Conservation (phyloP, 2,797 vertebrate genomes). For the Catamblyrhynchus diadema region DNA sequence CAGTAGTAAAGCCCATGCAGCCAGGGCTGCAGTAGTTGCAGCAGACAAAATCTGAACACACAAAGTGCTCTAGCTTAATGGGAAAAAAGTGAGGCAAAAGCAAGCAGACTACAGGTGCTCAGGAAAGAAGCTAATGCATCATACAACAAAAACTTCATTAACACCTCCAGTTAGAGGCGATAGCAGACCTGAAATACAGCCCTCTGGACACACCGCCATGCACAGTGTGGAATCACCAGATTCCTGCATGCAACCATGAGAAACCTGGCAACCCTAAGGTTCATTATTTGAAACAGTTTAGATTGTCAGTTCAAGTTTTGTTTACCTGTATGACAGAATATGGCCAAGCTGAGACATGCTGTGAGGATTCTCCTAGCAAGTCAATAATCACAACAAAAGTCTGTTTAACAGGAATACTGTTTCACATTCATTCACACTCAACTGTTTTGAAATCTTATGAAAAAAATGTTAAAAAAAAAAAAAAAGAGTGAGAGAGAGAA, state of each 20-base stretch:
- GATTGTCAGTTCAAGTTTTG: background rate
- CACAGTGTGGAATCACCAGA: background rate
- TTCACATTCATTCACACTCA: background rate
- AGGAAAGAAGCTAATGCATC: background rate
- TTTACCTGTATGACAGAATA: background rate
- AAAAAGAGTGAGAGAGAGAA: fast-evolving
- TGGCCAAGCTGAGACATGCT: background rate
- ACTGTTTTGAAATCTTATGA: background rate
- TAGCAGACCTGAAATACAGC: background rate
- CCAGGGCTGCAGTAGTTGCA: background rate
- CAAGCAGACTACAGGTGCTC: background rate
- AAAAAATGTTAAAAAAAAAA: background rate
- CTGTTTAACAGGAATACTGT: background rate
- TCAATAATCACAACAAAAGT: background rate
- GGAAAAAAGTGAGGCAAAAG: background rate
- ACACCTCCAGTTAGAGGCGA: background rate
- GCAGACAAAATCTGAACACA: background rate
- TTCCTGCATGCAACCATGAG: background rate
- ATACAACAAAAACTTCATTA: background rate
- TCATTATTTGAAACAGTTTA: background rate
- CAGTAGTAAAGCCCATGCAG: background rate
- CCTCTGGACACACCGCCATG: background rate
- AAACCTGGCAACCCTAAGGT: background rate
- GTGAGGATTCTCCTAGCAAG: background rate
- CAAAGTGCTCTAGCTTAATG: background rate